Conservation (phyloP, 2,888 invertebrate species). For the Nymphalis c-album region DNA sequence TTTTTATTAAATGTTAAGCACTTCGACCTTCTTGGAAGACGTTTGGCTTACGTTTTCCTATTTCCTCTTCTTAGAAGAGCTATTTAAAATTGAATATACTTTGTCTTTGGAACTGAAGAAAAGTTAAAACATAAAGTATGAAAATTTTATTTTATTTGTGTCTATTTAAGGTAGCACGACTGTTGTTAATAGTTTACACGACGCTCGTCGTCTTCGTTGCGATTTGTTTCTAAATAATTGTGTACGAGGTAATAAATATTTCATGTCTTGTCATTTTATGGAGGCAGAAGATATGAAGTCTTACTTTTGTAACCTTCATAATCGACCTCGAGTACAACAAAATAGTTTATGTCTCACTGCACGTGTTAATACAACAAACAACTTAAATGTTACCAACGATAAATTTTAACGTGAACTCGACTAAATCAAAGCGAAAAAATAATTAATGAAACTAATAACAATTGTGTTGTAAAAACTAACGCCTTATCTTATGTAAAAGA, state of each 20-base stretch:
- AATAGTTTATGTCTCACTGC: not conserved
- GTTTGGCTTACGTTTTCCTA: constrained; percentile 1
- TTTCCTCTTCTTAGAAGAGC: constrained; percentile 8
- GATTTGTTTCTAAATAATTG: not conserved
- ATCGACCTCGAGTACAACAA: not conserved
- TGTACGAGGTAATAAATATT: not conserved
- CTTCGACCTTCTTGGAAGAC: constrained; percentile 12
- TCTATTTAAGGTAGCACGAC: not conserved
- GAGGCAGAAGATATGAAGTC: too few species aligned
- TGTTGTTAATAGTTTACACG: not conserved
- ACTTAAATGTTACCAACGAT: not conserved
- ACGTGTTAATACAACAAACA: not conserved
- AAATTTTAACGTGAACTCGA: not conserved
- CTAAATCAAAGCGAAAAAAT: not conserved
- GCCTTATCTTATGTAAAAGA: too few species aligned
- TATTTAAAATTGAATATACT: not conserved
- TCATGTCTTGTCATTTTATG: not conserved
- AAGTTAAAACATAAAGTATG: too few species aligned
- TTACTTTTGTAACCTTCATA: too few species aligned
- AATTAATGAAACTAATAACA: too few species aligned
- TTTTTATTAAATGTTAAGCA: constrained; percentile 3
- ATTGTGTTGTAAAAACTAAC: too few species aligned
- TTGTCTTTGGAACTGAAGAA: too few species aligned
- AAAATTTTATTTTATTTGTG: too few species aligned
- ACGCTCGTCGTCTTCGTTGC: too few species aligned